Evolutionary conservation across 2,113 vertebrate genomes (phyloP).

Genomic region (Hyperoodon ampullatus): DNA sequence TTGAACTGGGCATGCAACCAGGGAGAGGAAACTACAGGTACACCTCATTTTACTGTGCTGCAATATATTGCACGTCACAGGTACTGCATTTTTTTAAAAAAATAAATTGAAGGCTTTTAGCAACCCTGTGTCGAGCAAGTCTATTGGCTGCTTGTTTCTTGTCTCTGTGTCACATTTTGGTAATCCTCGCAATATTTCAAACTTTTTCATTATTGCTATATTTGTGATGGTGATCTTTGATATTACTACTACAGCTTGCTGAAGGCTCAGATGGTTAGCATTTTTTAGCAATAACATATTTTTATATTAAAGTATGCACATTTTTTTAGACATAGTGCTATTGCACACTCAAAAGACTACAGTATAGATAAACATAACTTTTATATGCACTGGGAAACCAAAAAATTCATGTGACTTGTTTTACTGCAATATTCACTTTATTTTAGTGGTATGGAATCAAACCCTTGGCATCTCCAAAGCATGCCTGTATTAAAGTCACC

Average conservation of each 20-base stretch:
- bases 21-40: not conserved
- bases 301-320: not conserved
- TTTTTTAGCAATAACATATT: not conserved
- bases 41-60: not conserved
- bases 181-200: not conserved
- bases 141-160: not conserved
- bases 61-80: not conserved
- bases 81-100: not conserved
- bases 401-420: not conserved
- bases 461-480: not conserved
- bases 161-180: not conserved
- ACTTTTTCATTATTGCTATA: not conserved
- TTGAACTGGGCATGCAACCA: too few species aligned
- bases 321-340: not conserved
- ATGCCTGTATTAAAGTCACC: not conserved
- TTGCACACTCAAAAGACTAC: not conserved
- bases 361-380: not conserved
- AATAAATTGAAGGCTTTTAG: not conserved
- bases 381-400: not conserved
- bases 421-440: not conserved
- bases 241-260: not conserved
- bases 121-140: not conserved
- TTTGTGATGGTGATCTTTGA: not conserved
- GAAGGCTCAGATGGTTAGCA: not conserved
- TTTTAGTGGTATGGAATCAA: not conserved